Base-by-base conservation (phyloP, 1,140 invertebrate genomes). In the Dufourea novaeangliae region DNA sequence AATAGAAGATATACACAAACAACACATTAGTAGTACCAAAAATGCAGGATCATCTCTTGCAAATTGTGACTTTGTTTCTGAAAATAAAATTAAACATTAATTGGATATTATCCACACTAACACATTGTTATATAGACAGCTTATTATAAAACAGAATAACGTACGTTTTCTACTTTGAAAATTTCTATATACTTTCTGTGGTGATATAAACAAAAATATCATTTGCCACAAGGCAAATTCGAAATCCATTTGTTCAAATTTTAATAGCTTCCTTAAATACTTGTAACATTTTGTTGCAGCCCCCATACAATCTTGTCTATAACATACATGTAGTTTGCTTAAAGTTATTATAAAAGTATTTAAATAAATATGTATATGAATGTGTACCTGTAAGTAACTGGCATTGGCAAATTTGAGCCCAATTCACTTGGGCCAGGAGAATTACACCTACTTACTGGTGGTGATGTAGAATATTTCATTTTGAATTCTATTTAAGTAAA, bases 201-300 rank as follows among this genome's bases (percentile, higher is more conserved):
- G 99, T 0, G 98, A 94, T 70, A 97, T 94, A 92, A 99, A 98
- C 64, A 99, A 93, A 92, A 99, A 99, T 0, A 99, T 93, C 97
- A 99, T 99, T 95, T 99, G 99, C 98, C 98, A 99, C 14, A 97
- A 93, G 3, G 98, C 99, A 94, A 98, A 99, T 91, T 99, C 98
- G 94, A 99, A 99, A 92, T 99, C 99, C 99, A 99, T 99, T 93
- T 99, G 98, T 88, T 97, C 95, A 89, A 98, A 98, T 92, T 98
- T 98, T 32, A 99, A 94, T 46, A 99, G 92, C 86, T 98, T 94
- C 84, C 97, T 93, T 46, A 99, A 92, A 92, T 98, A 99, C 94
- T 98, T 98, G 89, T 97, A 97, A 84, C 97, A 94, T 93, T 99
- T 99, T 6, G 97, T 96, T 61, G 97, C 95, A 56, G 98, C 98